Conservation (phyloP, 2,888 invertebrate genomes). For the Drosophila meridionalis region DNA sequence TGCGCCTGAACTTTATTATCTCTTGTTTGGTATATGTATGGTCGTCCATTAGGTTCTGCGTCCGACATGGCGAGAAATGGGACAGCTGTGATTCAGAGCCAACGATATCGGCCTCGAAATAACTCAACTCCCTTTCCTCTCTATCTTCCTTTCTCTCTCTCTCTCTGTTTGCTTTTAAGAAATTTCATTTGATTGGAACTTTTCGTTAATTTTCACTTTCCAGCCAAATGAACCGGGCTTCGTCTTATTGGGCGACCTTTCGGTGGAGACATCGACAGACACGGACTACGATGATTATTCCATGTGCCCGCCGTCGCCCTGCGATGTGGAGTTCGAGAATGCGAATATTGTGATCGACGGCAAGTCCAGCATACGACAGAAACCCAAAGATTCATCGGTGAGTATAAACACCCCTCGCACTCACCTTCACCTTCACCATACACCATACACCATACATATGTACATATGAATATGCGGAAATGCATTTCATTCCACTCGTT, state of each 20-base stretch:
- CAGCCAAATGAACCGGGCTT: slow-evolving; percentile 88
- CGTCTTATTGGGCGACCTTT: slow-evolving; percentile 87
- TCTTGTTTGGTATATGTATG: slow-evolving; percentile 39
- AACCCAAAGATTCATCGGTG: slow-evolving; percentile 85
- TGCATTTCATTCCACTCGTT: slow-evolving; percentile 9
- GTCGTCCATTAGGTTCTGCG: slow-evolving; percentile 39
- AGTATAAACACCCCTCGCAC: slow-evolving; percentile 50
- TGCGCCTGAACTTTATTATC: slow-evolving; percentile 66
- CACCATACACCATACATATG: background rate
- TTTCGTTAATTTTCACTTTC: slow-evolving; percentile 39
- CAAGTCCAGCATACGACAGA: slow-evolving; percentile 91
- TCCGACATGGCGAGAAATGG: slow-evolving; percentile 61
- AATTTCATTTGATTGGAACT: slow-evolving; percentile 9
- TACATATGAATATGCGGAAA: background rate
- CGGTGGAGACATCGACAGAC: slow-evolving; percentile 87
- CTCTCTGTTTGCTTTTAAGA: slow-evolving; percentile 1
- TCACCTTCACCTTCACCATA: background rate
- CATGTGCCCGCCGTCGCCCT: slow-evolving; percentile 91
- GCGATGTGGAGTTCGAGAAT: slow-evolving; percentile 93
- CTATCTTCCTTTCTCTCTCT: background rate
- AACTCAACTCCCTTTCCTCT: background rate
- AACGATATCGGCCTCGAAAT: slow-evolving; percentile 36
- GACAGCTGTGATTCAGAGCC: slow-evolving; percentile 59
- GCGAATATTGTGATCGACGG: slow-evolving; percentile 96
- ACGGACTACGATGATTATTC: slow-evolving; percentile 87